Percentiles rank a stretch among this genome's conserved stretches.
phyloP scores from a whole-genome alignment of 2,113 vertebrate species.

The Ia io region DNA sequence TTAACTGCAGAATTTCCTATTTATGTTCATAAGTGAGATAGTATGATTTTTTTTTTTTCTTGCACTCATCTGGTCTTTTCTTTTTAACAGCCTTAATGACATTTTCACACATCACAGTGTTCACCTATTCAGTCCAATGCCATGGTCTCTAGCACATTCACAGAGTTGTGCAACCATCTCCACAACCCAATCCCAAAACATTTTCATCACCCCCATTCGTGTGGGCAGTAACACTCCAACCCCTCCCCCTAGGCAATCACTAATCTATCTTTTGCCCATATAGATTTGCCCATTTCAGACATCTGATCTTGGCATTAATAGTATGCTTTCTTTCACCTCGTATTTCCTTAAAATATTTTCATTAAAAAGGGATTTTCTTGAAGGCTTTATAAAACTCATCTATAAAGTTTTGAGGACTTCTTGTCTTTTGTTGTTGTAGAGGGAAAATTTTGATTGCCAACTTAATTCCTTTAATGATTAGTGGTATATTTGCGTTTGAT shows the following conservation, averaged over 20 bases:
- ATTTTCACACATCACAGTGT: background rate
- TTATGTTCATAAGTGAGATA: background rate
- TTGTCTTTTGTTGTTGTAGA: background rate
- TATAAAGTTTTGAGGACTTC: background rate
- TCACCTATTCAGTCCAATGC: background rate
- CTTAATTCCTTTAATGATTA: background rate
- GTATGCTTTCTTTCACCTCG: background rate
- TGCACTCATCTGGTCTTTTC: background rate
- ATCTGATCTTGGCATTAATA: background rate
- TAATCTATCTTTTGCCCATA: background rate
- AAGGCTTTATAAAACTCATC: background rate
- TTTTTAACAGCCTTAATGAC: background rate
- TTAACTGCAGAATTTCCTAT: slow-evolving; percentile 9
- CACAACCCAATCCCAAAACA: background rate
- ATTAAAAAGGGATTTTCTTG: background rate
- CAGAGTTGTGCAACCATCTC: background rate
- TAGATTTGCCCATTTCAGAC: background rate
- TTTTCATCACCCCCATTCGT: background rate
- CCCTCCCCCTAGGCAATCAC: background rate
- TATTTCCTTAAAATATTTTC: background rate
- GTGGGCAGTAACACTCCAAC: background rate
- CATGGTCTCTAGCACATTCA: background rate
- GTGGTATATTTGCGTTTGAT: background rate
- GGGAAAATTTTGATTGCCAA: background rate
- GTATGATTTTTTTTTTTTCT: background rate